phyloP scores from a whole-genome alignment of 1,140 invertebrate genomes.

The Drosophila suzukii region DNA sequence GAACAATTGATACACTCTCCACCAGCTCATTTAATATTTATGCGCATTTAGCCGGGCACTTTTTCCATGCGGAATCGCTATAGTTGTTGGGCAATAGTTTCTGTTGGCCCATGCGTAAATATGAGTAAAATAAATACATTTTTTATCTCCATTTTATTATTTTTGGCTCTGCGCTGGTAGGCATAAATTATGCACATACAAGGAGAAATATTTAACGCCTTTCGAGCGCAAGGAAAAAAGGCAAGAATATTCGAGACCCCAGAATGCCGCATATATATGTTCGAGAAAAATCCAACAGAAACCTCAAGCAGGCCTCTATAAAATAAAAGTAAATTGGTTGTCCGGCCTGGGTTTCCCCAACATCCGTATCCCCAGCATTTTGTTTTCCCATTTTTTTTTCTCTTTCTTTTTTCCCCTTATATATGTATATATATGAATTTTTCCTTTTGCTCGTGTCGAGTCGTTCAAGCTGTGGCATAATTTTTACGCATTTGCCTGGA shows the following conservation, averaged over 20 bases:
- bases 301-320: constrained; percentile 49
- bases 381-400: constrained; percentile 31
- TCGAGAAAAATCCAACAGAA: constrained; percentile 27
- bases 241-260: background rate
- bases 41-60: constrained; percentile 59
- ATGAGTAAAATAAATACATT: constrained; percentile 67
- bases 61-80: constrained; percentile 19
- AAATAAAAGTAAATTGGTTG: constrained; percentile 69
- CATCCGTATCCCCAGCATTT: constrained; percentile 18
- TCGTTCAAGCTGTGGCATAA: constrained; percentile 67
- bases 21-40: constrained; percentile 68
- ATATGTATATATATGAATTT: constrained; percentile 15
- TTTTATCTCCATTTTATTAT: constrained; percentile 50
- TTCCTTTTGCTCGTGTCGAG: constrained; percentile 38
- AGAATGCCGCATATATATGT: background rate
- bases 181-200: constrained; percentile 60
- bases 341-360: constrained; percentile 39
- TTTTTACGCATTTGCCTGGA: constrained; percentile 62
- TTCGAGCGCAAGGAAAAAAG: constrained; percentile 8
- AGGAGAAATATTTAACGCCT: constrained; percentile 63
- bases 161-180: constrained; percentile 37
- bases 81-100: constrained; percentile 37
- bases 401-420: constrained; percentile 14
- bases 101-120: constrained; percentile 55
- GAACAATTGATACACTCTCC: constrained; percentile 62